Base-by-base conservation (phyloP, 92 coral and sea anemone species). In the Plumapathes pennacea region DNA sequence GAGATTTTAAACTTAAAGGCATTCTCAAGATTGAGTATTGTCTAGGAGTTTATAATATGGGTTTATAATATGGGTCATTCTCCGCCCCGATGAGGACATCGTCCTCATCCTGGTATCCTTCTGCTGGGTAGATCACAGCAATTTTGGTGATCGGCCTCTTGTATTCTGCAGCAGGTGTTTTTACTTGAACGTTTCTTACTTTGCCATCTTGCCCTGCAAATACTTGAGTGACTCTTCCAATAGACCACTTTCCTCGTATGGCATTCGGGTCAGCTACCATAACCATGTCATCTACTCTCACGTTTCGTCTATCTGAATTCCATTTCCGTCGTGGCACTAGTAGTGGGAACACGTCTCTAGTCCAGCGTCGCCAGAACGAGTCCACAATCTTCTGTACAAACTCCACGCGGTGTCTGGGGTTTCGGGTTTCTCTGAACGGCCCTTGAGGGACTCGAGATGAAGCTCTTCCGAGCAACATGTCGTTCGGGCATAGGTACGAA, bases 321-420 rank as follows among this genome's bases (percentile, higher is more conserved):
- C 77, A 81, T 30, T 79, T 71, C 72, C 46, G 47, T 25, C 57
- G 26, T 10, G 69, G 74, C 4, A 79, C 60, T 45, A 71, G 50
- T 21, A 65, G 25, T 9, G 86, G 81, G 62, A 80, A 80, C 5
- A 80, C 75, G 44, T 81, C 77, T 57, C 82, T 45, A 6, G 46
- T 59, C 77, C 82, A 74, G 1, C 74, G 64, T 17, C 51, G 54
- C 88, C 88, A 81, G 55, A 80, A 72, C 25, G 81, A 71, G 34
- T 80, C 70, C 0, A 72, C 72, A 4, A 81, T 60, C 54, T 38
- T 65, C 48, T 68, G 69, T 4, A 81, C 71, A 53, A 81, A 81
- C 30, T 73, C 77, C 1, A 81, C 77, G 28, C 77, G 62, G 46
- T 47, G 70, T 21, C 67, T 33, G 30, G 77, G 82, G 25, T 81